A percentile compares a stretch with the other conserved stretches of the same genome.
Evolutionary conservation across 2,888 invertebrate species (phyloP).

Genomic region (Julus scandinavius): DNA sequence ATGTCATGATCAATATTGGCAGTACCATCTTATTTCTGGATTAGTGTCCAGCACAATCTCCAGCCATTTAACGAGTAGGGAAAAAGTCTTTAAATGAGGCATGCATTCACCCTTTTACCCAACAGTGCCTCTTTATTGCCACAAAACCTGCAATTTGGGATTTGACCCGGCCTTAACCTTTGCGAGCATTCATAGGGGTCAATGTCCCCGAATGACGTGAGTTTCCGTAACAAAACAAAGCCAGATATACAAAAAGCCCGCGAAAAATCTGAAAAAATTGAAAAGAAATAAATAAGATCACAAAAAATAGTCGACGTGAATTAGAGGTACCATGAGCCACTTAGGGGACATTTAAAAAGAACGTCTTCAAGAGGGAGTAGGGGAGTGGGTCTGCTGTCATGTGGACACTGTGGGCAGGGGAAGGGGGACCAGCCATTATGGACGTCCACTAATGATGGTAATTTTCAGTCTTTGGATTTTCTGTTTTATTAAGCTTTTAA

Average conservation of each 20-base stretch:
- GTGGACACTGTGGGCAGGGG: no score
- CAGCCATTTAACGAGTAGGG: background rate
- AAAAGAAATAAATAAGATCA: conserved; percentile 22
- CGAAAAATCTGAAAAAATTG: background rate
- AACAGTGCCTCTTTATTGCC: background rate
- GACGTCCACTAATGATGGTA: no score
- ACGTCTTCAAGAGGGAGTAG: no score
- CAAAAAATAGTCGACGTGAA: background rate
- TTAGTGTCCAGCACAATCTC: background rate
- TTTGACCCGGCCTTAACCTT: background rate
- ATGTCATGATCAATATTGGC: no score
- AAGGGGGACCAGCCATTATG: no score
- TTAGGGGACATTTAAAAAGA: background rate
- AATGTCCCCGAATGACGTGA: background rate
- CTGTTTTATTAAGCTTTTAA: no score
- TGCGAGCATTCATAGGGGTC: background rate
- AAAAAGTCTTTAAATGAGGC: background rate
- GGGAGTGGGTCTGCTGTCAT: no score
- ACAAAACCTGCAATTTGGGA: background rate
- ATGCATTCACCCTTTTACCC: background rate
- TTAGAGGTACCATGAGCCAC: background rate
- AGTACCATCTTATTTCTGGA: no score
- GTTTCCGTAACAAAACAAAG: background rate
- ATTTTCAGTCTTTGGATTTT: no score
- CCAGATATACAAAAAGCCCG: background rate